phyloP scores from a whole-genome alignment of 1,140 invertebrate genomes.

The Heterodera carotae region DNA sequence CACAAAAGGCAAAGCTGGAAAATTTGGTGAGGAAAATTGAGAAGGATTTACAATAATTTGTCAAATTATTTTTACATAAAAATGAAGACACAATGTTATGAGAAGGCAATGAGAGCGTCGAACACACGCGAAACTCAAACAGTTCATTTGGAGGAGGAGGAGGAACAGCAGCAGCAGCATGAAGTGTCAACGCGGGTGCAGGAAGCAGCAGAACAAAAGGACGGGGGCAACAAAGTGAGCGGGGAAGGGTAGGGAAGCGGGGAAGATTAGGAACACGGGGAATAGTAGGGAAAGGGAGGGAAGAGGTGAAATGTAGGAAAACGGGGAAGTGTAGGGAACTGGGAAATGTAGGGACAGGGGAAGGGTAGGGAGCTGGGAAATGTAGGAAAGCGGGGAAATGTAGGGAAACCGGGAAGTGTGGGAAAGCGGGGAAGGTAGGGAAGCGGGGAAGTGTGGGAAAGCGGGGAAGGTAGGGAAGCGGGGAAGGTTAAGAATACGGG shows the following conservation, averaged over 20 bases:
- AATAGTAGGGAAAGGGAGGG: not conserved
- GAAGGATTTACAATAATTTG: too few relatives aligned
- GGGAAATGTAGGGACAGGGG: too few relatives aligned
- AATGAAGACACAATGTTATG: slow-evolving; percentile 53
- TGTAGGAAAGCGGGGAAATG: too few relatives aligned
- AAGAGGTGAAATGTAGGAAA: too few relatives aligned
- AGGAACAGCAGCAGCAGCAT: not conserved
- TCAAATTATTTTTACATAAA: slow-evolving; percentile 19
- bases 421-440: too few relatives aligned
- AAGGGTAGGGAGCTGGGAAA: not conserved
- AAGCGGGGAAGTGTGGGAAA: too few relatives aligned
- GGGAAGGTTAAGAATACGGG: too few relatives aligned
- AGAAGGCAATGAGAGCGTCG: slow-evolving; percentile 41
- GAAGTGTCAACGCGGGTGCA: not conserved
- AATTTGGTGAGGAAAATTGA: slow-evolving; percentile 15
- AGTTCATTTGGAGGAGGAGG: slow-evolving; percentile 25
- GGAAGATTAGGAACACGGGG: too few relatives aligned
- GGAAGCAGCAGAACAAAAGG: not conserved
- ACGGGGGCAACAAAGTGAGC: not conserved
- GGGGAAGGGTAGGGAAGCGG: too few relatives aligned
- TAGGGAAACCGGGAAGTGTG: too few relatives aligned
- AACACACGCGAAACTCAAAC: slow-evolving; percentile 63
- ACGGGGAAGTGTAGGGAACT: too few relatives aligned
- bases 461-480: too few relatives aligned
- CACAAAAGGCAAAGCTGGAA: slow-evolving; percentile 55